Evolutionary conservation across 2,888 invertebrate genomes (phyloP).

Genomic region (Lithophane socia): DNA sequence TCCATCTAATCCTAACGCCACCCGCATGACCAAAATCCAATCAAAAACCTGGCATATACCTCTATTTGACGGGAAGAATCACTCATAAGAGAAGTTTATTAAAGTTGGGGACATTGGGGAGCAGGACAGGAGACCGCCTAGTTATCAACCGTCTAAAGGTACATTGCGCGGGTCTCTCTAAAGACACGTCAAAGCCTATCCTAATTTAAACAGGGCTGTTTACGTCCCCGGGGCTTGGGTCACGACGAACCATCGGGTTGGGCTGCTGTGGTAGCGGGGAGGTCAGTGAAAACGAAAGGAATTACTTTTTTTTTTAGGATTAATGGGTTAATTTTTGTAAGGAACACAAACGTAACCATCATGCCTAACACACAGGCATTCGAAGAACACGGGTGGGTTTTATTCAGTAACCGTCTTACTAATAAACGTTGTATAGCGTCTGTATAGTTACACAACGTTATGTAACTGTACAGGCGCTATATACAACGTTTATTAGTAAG

Average conservation of each 20-base stretch:
- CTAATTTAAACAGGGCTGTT: slow-evolving; percentile 89
- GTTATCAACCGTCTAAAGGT: slow-evolving; percentile 72
- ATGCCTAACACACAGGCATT: too few relatives aligned
- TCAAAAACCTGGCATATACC: slow-evolving; percentile 36
- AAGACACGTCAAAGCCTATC: slow-evolving; percentile 88
- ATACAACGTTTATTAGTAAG: too few relatives aligned
- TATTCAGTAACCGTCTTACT: too few relatives aligned
- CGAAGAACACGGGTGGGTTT: too few relatives aligned
- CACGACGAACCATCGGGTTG: slow-evolving; percentile 65
- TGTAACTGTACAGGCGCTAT: too few relatives aligned
- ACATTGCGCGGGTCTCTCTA: slow-evolving; percentile 71
- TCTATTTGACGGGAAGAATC: slow-evolving; percentile 39
- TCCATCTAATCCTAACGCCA: background rate
- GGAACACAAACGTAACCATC: too few relatives aligned
- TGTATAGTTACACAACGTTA: too few relatives aligned
- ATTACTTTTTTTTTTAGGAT: accelerated
- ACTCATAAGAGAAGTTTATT: slow-evolving; percentile 51
- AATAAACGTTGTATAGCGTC: too few relatives aligned
- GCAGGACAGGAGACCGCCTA: slow-evolving; percentile 46
- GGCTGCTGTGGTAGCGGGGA: slow-evolving; percentile 64
- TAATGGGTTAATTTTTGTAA: background rate
- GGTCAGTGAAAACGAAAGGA: slow-evolving; percentile 9
- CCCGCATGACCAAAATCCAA: slow-evolving; percentile 48
- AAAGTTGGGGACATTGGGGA: slow-evolving; percentile 52
- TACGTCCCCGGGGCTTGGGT: slow-evolving; percentile 81